phyloP scores from a whole-genome alignment of 53 echinoderm and acorn worm species.

The Temnopleurus reevesii region DNA sequence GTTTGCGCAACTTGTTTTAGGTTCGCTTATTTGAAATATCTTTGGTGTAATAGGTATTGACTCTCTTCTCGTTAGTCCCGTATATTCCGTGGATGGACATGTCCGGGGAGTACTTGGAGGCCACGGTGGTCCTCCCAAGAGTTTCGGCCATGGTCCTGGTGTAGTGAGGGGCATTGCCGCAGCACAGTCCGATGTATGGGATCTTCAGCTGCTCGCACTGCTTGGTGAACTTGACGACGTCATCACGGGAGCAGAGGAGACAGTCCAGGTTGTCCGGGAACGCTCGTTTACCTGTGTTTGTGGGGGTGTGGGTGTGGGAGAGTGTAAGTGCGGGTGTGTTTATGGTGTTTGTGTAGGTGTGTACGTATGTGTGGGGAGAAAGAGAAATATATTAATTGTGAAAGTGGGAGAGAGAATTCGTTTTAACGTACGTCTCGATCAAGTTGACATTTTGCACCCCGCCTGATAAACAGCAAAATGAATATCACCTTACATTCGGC shows the following conservation, averaged over 20 bases:
- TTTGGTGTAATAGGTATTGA: slow-evolving; percentile 34
- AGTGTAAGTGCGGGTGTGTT: background rate
- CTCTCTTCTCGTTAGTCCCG: slow-evolving; percentile 50
- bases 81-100: slow-evolving; percentile 69
- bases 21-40: background rate
- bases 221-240: slow-evolving; percentile 69
- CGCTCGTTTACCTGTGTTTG: slow-evolving; percentile 56
- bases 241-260: slow-evolving; percentile 61
- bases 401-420: no score
- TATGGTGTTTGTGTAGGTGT: background rate
- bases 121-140: slow-evolving; percentile 68
- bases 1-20: no score
- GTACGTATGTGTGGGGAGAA: background rate
- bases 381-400: no score
- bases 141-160: slow-evolving; percentile 80
- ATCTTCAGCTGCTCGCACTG: slow-evolving; percentile 69
- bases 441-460: no score
- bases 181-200: slow-evolving; percentile 76
- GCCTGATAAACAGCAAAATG: no score
- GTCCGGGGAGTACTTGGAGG: slow-evolving; percentile 65
- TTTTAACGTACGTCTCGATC: no score
- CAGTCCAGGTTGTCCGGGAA: slow-evolving; percentile 77
- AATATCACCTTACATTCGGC: no score
- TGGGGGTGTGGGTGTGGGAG: background rate
- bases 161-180: slow-evolving; percentile 77